Percentiles rank a stretch among this genome's conserved stretches.
Conservation (phyloP, 2,113 vertebrate genomes). For the Labrus mixtus region DNA sequence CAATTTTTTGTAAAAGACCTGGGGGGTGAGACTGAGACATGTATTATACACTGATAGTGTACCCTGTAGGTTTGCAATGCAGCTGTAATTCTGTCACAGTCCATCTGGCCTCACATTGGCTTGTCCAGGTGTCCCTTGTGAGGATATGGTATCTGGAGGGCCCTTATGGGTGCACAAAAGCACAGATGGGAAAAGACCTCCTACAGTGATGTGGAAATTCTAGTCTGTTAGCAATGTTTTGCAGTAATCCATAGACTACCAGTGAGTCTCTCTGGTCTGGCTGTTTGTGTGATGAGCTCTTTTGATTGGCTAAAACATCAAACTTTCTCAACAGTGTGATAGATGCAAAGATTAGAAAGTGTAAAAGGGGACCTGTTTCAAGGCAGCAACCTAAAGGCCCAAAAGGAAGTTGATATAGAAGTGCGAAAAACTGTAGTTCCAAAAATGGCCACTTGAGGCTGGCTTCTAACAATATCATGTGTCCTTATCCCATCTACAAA, state of each 20-base stretch:
- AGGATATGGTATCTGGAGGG: conserved; percentile 20
- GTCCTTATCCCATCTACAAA: too few species aligned
- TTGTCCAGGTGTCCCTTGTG: conserved; percentile 5
- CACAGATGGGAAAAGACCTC: conserved; percentile 16
- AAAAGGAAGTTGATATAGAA: too few species aligned
- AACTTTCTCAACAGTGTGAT: neutral
- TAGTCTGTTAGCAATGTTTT: neutral
- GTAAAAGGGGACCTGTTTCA: too few species aligned
- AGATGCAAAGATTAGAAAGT: too few species aligned
- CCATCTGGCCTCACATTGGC: conserved; percentile 1
- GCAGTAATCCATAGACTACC: neutral
- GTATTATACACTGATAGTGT: conserved; percentile 6
- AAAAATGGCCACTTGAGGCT: too few species aligned
- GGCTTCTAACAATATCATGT: too few species aligned
- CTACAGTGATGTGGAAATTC: conserved; percentile 13
- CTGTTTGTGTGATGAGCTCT: too few species aligned
- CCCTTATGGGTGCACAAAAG: conserved; percentile 8
- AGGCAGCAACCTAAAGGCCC: too few species aligned
- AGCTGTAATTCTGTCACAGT: conserved; percentile 34
- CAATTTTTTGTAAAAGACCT: conserved; percentile 28
- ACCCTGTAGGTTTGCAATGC: conserved; percentile 30
- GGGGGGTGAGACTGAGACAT: conserved; percentile 4
- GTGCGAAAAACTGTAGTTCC: too few species aligned
- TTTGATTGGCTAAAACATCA: too few species aligned
- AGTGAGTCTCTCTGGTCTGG: neutral